These are phyloP conservation scores for Oasisia sp. DNA, from an alignment of 2,888 invertebrate species.

Conservation along the genomic window DNA sequence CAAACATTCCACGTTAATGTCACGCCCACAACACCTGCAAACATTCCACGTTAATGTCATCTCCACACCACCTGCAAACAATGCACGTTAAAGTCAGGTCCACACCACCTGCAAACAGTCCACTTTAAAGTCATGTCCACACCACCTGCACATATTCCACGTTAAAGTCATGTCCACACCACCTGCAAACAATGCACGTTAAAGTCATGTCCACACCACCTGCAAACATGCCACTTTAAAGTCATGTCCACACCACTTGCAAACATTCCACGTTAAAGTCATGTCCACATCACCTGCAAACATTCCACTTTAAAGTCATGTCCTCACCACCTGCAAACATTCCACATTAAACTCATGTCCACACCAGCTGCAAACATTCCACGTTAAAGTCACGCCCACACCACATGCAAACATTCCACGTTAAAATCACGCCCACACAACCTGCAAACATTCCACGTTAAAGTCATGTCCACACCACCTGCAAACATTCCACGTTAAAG, in stretches of 20 bases:
- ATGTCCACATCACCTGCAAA: not conserved
- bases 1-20: not conserved
- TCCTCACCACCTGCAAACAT: constrained; percentile 17
- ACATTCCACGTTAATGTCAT: not conserved
- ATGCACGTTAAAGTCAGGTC: not conserved
- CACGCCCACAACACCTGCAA: not conserved
- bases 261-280: not conserved
- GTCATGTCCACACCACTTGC: not conserved
- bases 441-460: too few relatives aligned
- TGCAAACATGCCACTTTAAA: not conserved
- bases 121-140: not conserved
- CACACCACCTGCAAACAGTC: not conserved
- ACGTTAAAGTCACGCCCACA: not conserved
- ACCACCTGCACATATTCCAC: not conserved
- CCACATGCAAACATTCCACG: too few relatives aligned
- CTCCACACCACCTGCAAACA: not conserved
- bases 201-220: not conserved
- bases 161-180: not conserved
- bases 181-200: not conserved
- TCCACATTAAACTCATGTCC: not conserved
- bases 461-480: too few relatives aligned
- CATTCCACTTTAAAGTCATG: not conserved
- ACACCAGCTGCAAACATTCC: not conserved
- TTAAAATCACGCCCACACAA: too few relatives aligned
- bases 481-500: too few relatives aligned